Base-by-base conservation (phyloP, 2,113 vertebrate genomes). In the Nothoprocta pentlandii region DNA sequence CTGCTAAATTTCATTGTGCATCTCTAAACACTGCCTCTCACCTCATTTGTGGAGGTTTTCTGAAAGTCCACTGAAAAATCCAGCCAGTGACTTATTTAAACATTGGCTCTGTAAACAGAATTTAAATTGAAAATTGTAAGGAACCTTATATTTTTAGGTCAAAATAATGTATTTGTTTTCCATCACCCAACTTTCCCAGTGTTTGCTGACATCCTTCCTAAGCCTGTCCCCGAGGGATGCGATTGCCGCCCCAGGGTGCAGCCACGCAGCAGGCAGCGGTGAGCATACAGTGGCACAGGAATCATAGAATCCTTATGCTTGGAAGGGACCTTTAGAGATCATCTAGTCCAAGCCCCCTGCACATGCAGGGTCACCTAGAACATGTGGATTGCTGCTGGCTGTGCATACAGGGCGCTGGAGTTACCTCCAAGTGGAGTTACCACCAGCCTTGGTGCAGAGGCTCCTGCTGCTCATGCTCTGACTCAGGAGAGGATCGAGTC, bases 401-500 rank as follows among this genome's bases (percentile, higher is more conserved):
- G 63, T 12, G 42, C 3, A 2, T 20, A 0, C 9, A 4, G 22
- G 19, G 9, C 39, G 23, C 51, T 6, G 44, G 8, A 0, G 42
- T 42, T 20, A 16, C 21, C 23, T 32, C 51, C 5, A 0, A 0
- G 1, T 34, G 34, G 34, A 34, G 34, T 34, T 34, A 1, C 49
- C 8, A 1, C 34, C 36, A 41, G 28, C 51, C 12, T 46, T 10
- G 6, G 42, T 1, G 1, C 42, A 47, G 44, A 46, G 58, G 22
- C 15, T 63, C 44, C 75, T 39, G n/a, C 22, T 46, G n/a, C 26
- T 49, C 36, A 22, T 21, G 14, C 51, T 23, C 23, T 53, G 53
- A 26, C 53, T 8, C 26, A 10, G 14, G 53, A 54, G 53, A 56
- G 28, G 28, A 30, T 56, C 15, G 54, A 56, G 54, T 56, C 26